These are phyloP conservation scores for Shinisaurus crocodilurus DNA, from an alignment of 2,113 vertebrate genomes.

Conservation along the genomic window DNA sequence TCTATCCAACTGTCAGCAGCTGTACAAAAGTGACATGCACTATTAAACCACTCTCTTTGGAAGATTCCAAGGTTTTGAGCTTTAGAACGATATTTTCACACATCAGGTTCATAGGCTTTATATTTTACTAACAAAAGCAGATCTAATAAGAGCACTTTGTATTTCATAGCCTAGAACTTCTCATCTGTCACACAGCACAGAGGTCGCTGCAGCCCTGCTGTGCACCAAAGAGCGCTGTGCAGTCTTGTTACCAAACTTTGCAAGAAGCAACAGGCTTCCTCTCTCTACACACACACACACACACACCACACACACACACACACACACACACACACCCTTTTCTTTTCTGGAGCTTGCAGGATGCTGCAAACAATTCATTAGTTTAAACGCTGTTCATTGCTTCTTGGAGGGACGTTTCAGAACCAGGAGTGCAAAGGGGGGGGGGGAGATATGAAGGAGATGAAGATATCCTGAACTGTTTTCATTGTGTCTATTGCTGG, in stretches of 20 bases:
- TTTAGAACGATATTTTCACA: neutral
- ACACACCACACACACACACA: too few species aligned
- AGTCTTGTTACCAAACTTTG: neutral
- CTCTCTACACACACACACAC: too few species aligned
- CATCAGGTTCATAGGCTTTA: neutral
- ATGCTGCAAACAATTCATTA: constrained; percentile 14
- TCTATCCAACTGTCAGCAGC: neutral
- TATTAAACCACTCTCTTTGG: neutral
- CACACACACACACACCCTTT: neutral
- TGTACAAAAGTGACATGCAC: neutral
- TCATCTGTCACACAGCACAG: neutral
- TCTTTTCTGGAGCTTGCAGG: neutral
- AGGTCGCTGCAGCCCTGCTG: too few species aligned
- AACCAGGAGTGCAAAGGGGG: constrained; percentile 15
- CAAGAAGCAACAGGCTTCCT: neutral
- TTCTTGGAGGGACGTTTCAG: constrained; percentile 58
- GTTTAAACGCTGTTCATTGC: constrained; percentile 27
- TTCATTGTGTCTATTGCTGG: neutral
- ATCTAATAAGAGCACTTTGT: neutral
- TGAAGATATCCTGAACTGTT: neutral
- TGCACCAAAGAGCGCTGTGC: too few species aligned
- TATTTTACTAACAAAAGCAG: neutral
- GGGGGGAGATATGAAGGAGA: too few species aligned
- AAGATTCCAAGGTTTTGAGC: neutral
- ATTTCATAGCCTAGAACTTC: neutral